Evolutionary conservation across 2,113 vertebrate genomes (phyloP).

Genomic region (Pseudopodoces humilis): DNA sequence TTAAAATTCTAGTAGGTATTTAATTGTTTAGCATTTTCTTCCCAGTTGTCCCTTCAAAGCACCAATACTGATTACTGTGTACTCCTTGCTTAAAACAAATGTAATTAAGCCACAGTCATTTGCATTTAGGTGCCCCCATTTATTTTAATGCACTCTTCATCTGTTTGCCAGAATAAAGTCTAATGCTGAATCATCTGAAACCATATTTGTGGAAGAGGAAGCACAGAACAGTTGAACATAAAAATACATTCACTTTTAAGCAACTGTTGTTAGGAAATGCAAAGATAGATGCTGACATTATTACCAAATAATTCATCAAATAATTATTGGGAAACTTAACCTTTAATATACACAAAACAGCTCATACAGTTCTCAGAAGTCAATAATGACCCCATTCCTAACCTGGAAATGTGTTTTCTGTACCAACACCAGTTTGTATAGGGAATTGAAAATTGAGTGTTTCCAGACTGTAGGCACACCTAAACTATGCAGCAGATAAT

Average conservation of each 20-base stretch:
- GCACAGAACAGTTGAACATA: neutral
- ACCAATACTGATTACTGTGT: neutral
- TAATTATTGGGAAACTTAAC: neutral
- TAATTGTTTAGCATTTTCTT: neutral
- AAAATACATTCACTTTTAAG: neutral
- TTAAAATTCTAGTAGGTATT: neutral
- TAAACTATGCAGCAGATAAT: neutral
- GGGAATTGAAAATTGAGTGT: neutral
- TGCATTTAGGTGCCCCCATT: neutral
- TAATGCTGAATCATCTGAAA: neutral
- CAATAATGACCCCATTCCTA: neutral
- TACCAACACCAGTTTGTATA: neutral
- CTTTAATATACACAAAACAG: neutral
- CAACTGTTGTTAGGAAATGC: neutral
- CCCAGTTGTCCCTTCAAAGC: neutral
- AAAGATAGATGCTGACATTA: neutral
- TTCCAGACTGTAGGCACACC: neutral
- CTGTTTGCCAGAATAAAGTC: neutral
- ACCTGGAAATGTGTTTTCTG: neutral
- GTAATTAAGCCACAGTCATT: neutral
- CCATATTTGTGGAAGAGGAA: neutral
- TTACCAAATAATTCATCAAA: neutral
- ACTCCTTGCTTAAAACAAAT: neutral
- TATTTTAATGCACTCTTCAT: neutral
- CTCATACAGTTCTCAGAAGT: neutral